Conservation (phyloP, 1,140 invertebrate species). For the Anastrepha obliqua region DNA sequence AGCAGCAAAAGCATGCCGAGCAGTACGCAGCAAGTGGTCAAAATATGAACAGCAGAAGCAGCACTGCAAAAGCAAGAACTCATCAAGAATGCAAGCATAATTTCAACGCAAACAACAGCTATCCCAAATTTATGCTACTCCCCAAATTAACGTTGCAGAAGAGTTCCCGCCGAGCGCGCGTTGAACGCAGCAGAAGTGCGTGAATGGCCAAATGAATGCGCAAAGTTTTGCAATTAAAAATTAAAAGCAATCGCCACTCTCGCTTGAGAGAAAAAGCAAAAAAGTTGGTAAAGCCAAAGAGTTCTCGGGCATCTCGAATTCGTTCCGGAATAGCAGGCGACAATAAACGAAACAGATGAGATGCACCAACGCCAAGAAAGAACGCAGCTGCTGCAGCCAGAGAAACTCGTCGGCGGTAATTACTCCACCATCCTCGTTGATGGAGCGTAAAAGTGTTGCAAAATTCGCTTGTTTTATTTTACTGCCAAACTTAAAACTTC, state of each 20-base stretch:
- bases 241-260: slow-evolving; percentile 37
- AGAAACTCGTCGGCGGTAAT: background rate
- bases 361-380: background rate
- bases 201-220: slow-evolving; percentile 31
- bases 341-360: background rate
- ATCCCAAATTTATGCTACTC: background rate
- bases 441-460: slow-evolving; percentile 14
- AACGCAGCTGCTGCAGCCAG: background rate
- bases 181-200: background rate
- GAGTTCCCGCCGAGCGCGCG: background rate
- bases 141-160: background rate
- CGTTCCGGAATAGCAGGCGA: background rate
- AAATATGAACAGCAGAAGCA: background rate
- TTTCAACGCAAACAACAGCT: background rate
- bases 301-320: background rate
- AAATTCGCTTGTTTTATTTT: background rate
- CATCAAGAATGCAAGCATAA: background rate
- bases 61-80: background rate
- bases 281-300: slow-evolving; percentile 4
- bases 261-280: background rate
- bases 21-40: background rate
- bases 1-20: background rate
- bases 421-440: background rate
- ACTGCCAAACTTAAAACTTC: background rate
- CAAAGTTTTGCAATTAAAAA: slow-evolving; percentile 48